Conservation (phyloP, 2,113 vertebrate species). For the Corynorhinus townsendii region DNA sequence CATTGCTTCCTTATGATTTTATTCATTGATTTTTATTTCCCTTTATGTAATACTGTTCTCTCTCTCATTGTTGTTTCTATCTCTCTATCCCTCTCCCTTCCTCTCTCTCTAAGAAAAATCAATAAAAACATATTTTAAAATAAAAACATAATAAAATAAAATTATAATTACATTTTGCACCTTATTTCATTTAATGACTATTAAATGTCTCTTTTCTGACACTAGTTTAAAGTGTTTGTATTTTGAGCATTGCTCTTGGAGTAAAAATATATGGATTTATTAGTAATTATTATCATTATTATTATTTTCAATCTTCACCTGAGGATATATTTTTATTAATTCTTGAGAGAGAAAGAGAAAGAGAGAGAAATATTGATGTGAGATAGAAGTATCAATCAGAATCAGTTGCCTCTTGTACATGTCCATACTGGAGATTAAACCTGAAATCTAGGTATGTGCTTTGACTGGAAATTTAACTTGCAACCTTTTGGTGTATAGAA, state of each 20-base stretch:
- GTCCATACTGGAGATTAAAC: not conserved
- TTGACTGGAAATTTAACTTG: not conserved
- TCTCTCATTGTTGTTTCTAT: no score
- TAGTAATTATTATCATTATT: not conserved
- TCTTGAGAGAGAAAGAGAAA: not conserved
- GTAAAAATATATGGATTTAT: not conserved
- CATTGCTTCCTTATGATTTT: not conserved
- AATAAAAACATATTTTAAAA: no score
- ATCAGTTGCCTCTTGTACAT: not conserved
- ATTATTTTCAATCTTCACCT: not conserved
- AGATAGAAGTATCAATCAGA: not conserved
- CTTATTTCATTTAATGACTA: not conserved
- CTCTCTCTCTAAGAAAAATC: no score
- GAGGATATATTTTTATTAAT: not conserved
- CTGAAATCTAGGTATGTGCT: not conserved
- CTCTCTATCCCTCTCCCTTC: no score
- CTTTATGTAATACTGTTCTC: not conserved
- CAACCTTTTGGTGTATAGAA: not conserved
- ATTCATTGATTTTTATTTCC: not conserved
- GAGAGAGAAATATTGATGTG: not conserved
- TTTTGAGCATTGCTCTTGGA: not conserved
- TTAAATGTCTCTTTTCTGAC: conserved; percentile 29
- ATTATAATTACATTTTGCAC: conserved; percentile 50
- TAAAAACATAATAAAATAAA: not conserved
- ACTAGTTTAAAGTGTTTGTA: not conserved